Conservation (phyloP, 2,888 invertebrate species). For the Hirtodrosophila duncani region DNA sequence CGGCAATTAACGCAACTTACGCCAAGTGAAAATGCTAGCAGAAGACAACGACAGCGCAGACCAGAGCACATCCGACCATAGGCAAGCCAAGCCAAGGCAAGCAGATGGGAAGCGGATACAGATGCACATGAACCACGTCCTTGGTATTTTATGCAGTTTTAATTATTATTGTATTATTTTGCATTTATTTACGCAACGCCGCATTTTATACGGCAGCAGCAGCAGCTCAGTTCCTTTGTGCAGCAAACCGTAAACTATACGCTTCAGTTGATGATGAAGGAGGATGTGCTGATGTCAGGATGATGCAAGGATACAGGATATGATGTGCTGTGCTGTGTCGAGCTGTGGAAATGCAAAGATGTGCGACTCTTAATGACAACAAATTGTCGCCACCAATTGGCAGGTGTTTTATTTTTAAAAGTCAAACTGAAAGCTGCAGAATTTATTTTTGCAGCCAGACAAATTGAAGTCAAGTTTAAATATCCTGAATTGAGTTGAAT, state of each 20-base stretch:
- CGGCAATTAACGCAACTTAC: constrained; percentile 62
- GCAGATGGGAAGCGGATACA: too few species aligned
- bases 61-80: background rate
- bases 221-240: constrained; percentile 18
- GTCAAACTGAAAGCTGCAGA: constrained; percentile 26
- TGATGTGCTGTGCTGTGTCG: background rate
- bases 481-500: too few species aligned
- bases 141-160: constrained; percentile 46
- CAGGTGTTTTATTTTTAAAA: constrained; percentile 46
- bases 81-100: too few species aligned
- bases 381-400: constrained; percentile 57
- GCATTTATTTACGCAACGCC: constrained; percentile 60
- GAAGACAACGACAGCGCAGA: constrained; percentile 1
- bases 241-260: constrained; percentile 12
- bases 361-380: constrained; percentile 51
- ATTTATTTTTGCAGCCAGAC: too few species aligned
- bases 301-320: too few species aligned
- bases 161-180: constrained; percentile 69
- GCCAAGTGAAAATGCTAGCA: constrained; percentile 37
- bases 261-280: background rate
- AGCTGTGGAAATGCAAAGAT: constrained; percentile 21
- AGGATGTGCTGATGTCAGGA: background rate
- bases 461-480: too few species aligned
- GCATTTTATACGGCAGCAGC: constrained; percentile 16
- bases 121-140: background rate